phyloP scores from a whole-genome alignment of 2,113 vertebrate species.

The Phainopepla nitens region DNA sequence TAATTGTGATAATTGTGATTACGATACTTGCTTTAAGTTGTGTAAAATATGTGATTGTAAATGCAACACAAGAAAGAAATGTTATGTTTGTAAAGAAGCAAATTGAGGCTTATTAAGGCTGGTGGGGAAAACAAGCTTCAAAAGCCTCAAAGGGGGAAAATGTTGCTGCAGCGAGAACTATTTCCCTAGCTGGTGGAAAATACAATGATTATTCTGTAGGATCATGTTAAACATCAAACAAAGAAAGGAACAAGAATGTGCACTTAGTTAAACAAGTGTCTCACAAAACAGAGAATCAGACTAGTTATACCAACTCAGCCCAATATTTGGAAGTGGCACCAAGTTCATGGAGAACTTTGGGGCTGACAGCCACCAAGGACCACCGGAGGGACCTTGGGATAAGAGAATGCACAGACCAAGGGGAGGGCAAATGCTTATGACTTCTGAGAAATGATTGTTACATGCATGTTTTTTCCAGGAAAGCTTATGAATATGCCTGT shows the following conservation, averaged over 20 bases:
- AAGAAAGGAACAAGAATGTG: neutral
- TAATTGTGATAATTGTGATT: neutral
- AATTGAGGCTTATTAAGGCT: neutral
- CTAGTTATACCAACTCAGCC: neutral
- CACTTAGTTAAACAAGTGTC: neutral
- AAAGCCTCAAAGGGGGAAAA: neutral
- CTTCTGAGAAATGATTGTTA: neutral
- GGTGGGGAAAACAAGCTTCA: neutral
- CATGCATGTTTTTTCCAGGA: neutral
- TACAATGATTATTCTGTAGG: neutral
- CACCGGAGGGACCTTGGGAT: fast-evolving
- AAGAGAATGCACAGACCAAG: neutral
- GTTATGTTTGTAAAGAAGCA: neutral
- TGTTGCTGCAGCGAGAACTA: neutral
- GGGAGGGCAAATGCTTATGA: neutral
- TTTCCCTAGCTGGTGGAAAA: neutral
- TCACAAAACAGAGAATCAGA: neutral
- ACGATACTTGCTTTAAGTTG: neutral
- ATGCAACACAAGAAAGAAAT: neutral
- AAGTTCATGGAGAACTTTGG: neutral
- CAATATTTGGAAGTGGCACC: neutral
- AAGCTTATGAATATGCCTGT: neutral
- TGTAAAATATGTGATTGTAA: neutral
- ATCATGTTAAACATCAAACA: neutral
- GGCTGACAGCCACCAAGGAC: neutral